phyloP scores from a whole-genome alignment of 2,113 vertebrate species.

The Taurulus bubalis region DNA sequence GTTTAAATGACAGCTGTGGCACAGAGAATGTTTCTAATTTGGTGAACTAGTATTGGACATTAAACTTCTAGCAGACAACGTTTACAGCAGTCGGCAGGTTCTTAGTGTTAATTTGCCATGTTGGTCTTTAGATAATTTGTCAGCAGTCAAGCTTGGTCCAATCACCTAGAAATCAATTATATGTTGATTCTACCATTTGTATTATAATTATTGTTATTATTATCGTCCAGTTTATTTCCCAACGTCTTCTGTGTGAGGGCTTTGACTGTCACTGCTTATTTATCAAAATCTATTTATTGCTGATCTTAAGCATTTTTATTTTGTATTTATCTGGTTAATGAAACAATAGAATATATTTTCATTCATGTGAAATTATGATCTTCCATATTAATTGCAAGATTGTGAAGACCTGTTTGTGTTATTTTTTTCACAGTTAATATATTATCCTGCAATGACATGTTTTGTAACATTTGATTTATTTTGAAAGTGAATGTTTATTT shows the following conservation, averaged over 20 bases:
- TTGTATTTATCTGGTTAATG: slow-evolving; percentile 96
- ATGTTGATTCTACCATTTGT: not conserved
- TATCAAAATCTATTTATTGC: slow-evolving; percentile 98
- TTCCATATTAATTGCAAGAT: slow-evolving; percentile 93
- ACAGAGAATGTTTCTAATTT: not conserved
- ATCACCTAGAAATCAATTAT: not conserved
- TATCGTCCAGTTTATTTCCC: slow-evolving; percentile 15
- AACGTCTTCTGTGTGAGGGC: slow-evolving; percentile 82
- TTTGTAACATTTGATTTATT: slow-evolving; percentile 85
- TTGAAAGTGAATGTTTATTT: slow-evolving; percentile 93
- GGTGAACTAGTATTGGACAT: not conserved
- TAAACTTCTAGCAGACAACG: not conserved
- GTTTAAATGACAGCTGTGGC: not conserved
- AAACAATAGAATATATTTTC: slow-evolving; percentile 94
- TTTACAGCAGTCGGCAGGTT: not conserved
- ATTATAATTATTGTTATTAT: not conserved
- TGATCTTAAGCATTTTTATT: slow-evolving; percentile 91
- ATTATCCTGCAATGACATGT: slow-evolving; percentile 88
- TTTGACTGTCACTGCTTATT: slow-evolving; percentile 95
- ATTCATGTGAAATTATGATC: slow-evolving; percentile 96
- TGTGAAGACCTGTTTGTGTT: slow-evolving; percentile 84
- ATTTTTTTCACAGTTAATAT: slow-evolving; percentile 89
- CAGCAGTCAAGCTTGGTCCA: not conserved
- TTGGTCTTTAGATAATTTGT: not conserved
- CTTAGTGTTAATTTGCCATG: not conserved